These are phyloP conservation scores for Dione vanillae DNA, from an alignment of 2,888 invertebrate species.

Conservation along the genomic window DNA sequence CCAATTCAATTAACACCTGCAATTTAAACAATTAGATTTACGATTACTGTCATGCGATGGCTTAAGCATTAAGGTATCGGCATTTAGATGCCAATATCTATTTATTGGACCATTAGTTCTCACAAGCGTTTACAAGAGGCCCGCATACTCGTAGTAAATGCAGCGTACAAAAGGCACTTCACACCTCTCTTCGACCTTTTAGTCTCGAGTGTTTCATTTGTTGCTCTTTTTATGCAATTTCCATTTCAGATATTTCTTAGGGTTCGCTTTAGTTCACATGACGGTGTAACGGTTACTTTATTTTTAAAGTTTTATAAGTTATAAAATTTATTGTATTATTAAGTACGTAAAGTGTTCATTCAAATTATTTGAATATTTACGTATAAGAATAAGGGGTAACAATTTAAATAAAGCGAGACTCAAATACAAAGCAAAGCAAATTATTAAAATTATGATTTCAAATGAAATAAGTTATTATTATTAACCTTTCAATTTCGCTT, in stretches of 20 bases:
- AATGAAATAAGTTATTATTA: no score
- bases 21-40: slow-evolving; percentile 36
- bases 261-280: neutral
- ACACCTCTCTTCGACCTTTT: slow-evolving; percentile 42
- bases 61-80: slow-evolving; percentile 29
- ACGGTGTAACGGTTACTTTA: neutral
- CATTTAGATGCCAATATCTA: slow-evolving; percentile 33
- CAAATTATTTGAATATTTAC: no score
- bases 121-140: slow-evolving; percentile 38
- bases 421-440: no score
- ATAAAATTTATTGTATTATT: neutral
- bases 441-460: no score
- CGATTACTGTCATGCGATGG: slow-evolving; percentile 24
- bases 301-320: neutral
- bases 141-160: slow-evolving; percentile 40
- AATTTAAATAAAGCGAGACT: no score
- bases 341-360: no score
- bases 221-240: slow-evolving; percentile 35
- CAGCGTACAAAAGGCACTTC: slow-evolving; percentile 40
- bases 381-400: no score
- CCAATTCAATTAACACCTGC: slow-evolving; percentile 30
- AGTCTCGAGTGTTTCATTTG: slow-evolving; percentile 37
- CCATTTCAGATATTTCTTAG: slow-evolving; percentile 11
- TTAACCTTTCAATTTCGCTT: no score
- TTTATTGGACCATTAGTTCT: slow-evolving; percentile 39